Percentiles rank a stretch among this genome's conserved stretches.
Evolutionary conservation across 2,888 invertebrate species (phyloP).

Genomic region (Escarpia spicata): DNA sequence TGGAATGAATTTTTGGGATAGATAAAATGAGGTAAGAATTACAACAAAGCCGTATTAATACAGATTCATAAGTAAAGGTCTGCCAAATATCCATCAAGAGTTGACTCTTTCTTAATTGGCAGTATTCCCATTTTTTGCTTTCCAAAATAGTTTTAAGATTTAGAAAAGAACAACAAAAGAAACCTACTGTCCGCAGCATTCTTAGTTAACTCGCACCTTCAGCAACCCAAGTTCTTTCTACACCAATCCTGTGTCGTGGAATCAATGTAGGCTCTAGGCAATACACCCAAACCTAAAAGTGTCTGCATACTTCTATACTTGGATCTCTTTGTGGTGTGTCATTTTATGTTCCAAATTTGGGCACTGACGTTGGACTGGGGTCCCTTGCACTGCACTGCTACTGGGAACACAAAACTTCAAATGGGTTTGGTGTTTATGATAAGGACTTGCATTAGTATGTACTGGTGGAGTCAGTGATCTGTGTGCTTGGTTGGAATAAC

Average conservation of each 20-base stretch:
- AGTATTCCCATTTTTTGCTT: not conserved
- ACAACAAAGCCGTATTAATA: too few relatives aligned
- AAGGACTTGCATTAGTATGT: not conserved
- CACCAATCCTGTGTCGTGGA: not conserved
- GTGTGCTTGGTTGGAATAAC: not conserved
- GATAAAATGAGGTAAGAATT: too few relatives aligned
- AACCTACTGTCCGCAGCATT: not conserved
- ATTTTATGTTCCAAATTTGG: not conserved
- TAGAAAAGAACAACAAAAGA: not conserved
- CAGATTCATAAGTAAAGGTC: too few relatives aligned
- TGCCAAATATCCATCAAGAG: not conserved
- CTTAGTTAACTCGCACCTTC: not conserved
- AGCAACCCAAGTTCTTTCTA: not conserved
- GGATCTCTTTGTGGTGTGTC: not conserved
- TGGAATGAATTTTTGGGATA: too few relatives aligned
- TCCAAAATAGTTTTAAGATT: not conserved
- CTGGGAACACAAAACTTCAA: not conserved
- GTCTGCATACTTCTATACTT: not conserved
- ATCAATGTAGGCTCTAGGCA: not conserved
- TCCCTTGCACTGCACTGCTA: not conserved
- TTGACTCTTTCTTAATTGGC: not conserved
- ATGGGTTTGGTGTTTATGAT: not conserved
- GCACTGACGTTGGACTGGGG: not conserved
- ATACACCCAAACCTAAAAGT: not conserved
- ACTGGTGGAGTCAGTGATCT: not conserved